Percentiles rank a stretch among this genome's conserved stretches.
These are phyloP conservation scores for Labroides dimidiatus DNA, from an alignment of 2,797 vertebrate genomes.

Conservation along the genomic window DNA sequence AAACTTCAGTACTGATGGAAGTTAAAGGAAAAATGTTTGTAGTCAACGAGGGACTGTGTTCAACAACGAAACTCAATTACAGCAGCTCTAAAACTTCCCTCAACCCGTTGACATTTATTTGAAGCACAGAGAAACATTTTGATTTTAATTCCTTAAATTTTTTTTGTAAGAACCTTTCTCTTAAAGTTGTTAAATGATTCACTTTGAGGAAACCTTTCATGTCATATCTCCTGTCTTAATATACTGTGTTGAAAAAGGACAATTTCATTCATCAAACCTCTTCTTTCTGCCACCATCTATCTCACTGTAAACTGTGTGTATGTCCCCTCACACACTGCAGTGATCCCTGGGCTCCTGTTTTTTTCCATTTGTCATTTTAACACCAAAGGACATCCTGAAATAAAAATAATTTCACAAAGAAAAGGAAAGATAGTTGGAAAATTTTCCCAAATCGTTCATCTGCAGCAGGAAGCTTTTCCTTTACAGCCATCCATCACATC, in stretches of 20 bases:
- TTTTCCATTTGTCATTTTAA: background rate
- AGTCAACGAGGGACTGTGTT: no score
- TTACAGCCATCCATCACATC: slow-evolving; percentile 8
- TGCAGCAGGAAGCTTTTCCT: background rate
- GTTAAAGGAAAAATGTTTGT: background rate
- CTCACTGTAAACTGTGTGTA: background rate
- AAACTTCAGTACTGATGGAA: background rate
- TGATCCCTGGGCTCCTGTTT: background rate
- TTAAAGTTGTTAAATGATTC: no score
- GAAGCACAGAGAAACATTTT: background rate
- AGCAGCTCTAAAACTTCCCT: background rate
- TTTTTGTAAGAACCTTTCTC: no score
- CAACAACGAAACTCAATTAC: no score
- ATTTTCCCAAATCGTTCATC: background rate
- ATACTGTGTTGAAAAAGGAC: background rate
- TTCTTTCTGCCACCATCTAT: background rate
- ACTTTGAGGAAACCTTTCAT: no score
- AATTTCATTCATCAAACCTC: slow-evolving; percentile 1
- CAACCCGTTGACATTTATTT: background rate
- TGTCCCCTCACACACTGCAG: background rate
- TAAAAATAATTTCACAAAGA: background rate
- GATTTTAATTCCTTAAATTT: no score
- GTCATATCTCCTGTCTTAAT: background rate
- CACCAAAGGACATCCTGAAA: background rate
- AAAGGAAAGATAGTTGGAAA: background rate